Conservation (phyloP, 2,797 vertebrate genomes). For the Kryptopterus vitreolus region DNA sequence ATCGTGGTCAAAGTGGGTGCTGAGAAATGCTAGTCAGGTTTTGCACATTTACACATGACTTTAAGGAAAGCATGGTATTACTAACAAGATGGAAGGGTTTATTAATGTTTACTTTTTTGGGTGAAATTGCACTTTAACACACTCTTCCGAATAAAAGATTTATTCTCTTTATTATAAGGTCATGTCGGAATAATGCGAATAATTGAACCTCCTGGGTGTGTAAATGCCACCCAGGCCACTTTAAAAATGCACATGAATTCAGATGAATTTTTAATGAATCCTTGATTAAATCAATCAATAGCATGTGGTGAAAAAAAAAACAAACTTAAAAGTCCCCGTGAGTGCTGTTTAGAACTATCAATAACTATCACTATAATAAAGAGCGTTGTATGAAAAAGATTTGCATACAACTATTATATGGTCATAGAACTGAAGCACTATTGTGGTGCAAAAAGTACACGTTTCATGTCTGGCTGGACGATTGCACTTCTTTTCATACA, state of each 20-base stretch:
- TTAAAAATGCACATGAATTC: not conserved
- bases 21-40: not conserved
- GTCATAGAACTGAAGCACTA: not conserved
- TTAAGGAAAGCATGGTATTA: not conserved
- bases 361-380: not conserved
- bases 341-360: not conserved
- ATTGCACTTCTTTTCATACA: not conserved
- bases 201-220: not conserved
- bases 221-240: not conserved
- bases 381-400: not conserved
- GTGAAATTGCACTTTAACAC: not conserved
- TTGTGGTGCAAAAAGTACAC: not conserved
- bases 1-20: slow-evolving; percentile 78
- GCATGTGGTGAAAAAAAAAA: not conserved
- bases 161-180: not conserved
- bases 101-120: not conserved
- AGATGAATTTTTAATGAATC: not conserved
- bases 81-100: not conserved
- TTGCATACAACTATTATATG: not conserved
- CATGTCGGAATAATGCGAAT: not conserved
- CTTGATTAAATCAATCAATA: too few species aligned
- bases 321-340: not conserved
- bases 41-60: not conserved
- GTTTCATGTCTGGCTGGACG: not conserved
- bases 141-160: not conserved